A percentile compares a stretch with the other conserved stretches of the same genome.
These are phyloP conservation scores for Microchirus variegatus DNA, from an alignment of 2,797 vertebrate genomes.

Conservation along the genomic window DNA sequence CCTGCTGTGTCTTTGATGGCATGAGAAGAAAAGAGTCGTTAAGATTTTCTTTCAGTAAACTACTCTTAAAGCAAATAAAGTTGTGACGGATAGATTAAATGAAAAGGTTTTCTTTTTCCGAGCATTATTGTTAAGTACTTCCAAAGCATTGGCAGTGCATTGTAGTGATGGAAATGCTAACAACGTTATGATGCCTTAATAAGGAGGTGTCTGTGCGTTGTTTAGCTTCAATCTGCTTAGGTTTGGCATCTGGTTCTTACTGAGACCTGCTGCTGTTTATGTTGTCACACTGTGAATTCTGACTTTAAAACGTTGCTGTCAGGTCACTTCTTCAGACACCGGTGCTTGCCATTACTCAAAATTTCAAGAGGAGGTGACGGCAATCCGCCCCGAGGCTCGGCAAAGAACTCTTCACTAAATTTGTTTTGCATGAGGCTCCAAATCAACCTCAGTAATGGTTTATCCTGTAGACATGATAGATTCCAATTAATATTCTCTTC, in stretches of 20 bases:
- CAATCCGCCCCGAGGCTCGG: not conserved
- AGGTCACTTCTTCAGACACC: not conserved
- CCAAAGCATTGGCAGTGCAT: conserved; percentile 1
- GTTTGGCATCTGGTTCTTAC: conserved; percentile 28
- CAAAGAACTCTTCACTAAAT: not conserved
- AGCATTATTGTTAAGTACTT: conserved; percentile 12
- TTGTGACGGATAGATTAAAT: conserved; percentile 11
- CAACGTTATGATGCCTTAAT: conserved; percentile 34
- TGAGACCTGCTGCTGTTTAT: conserved; percentile 1
- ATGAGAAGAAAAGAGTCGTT: conserved; percentile 11
- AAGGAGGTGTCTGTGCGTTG: conserved; percentile 34
- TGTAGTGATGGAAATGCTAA: conserved; percentile 9
- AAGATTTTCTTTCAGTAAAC: conserved; percentile 22
- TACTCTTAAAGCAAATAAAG: conserved; percentile 24
- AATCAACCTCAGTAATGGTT: not conserved
- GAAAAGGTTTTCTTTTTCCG: not conserved
- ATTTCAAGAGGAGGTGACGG: not conserved
- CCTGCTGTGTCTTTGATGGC: conserved; percentile 34
- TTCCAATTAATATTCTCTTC: not conserved
- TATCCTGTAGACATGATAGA: not conserved
- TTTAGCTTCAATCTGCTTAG: conserved; percentile 31
- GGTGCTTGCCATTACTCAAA: no score
- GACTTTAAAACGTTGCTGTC: not conserved
- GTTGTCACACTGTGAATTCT: not conserved
- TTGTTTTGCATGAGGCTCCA: not conserved